Evolutionary conservation across 2,113 vertebrate species (phyloP).

Genomic region (Suncus etruscus): DNA sequence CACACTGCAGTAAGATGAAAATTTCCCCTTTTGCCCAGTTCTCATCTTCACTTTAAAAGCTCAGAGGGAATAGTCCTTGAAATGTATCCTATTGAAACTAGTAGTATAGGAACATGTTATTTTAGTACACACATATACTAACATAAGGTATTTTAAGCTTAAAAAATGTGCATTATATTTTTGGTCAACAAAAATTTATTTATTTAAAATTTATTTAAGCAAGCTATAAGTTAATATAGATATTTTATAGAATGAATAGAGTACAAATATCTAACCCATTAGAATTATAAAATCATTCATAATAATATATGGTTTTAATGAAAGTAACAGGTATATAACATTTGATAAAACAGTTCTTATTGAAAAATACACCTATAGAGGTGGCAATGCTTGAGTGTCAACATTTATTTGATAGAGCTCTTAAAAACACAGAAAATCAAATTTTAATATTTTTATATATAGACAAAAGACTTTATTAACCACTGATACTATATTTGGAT

Average conservation of each 20-base stretch:
- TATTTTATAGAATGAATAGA: conserved; percentile 25
- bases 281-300: conserved; percentile 4
- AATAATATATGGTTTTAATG: neutral
- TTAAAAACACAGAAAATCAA: conserved; percentile 44
- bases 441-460: conserved; percentile 41
- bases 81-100: conserved; percentile 55
- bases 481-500: conserved; percentile 36
- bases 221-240: neutral
- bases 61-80: conserved; percentile 34
- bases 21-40: conserved; percentile 23
- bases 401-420: conserved; percentile 39
- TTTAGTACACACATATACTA: conserved; percentile 22
- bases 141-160: neutral
- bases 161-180: conserved; percentile 44
- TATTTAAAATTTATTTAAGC: neutral
- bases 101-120: conserved; percentile 65
- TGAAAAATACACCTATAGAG: neutral
- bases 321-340: neutral
- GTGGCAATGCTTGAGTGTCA: neutral
- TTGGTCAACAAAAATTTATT: neutral
- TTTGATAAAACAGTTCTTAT: conserved; percentile 42
- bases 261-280: neutral
- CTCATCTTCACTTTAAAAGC: conserved; percentile 50
- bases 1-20: conserved; percentile 44
- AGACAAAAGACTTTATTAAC: neutral